These are phyloP conservation scores for Epirrhoe tristata DNA, from an alignment of 2,888 invertebrate species.

Conservation along the genomic window DNA sequence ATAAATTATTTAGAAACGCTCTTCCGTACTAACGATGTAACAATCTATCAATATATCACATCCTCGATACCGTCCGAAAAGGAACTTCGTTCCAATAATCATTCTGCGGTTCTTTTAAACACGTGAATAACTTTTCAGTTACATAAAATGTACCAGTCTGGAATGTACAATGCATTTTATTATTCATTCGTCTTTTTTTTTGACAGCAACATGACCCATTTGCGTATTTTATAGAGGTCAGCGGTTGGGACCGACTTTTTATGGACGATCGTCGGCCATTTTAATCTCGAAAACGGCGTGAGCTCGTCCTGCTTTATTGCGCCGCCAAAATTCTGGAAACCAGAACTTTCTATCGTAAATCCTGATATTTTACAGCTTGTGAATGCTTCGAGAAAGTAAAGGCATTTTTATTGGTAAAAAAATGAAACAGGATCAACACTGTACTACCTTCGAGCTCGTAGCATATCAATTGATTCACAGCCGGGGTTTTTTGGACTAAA, in stretches of 20 bases:
- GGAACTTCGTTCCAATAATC: no score
- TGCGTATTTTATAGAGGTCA: conserved; percentile 46
- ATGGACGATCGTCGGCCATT: conserved; percentile 48
- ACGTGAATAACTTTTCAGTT: background rate
- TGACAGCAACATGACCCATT: conserved; percentile 38
- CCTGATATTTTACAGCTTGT: conserved; percentile 55
- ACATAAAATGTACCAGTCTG: background rate
- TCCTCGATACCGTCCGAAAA: no score
- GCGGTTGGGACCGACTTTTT: conserved; percentile 40
- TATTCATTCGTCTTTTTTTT: conserved; percentile 36
- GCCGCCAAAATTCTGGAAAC: conserved; percentile 58
- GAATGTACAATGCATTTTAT: conserved; percentile 17
- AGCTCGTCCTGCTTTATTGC: conserved; percentile 46
- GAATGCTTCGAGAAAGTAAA: background rate
- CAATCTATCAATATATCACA: no score
- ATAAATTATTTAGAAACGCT: no score
- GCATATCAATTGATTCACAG: no score
- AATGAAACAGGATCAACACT: background rate
- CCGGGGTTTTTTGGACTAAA: no score
- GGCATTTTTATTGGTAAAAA: background rate
- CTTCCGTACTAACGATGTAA: no score
- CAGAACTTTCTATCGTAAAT: conserved; percentile 64
- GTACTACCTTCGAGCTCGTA: no score
- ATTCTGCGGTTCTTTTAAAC: background rate
- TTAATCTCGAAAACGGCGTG: conserved; percentile 49